These are phyloP conservation scores for Sciurus vulgaris DNA, from an alignment of 2,797 vertebrate species.

Conservation along the genomic window DNA sequence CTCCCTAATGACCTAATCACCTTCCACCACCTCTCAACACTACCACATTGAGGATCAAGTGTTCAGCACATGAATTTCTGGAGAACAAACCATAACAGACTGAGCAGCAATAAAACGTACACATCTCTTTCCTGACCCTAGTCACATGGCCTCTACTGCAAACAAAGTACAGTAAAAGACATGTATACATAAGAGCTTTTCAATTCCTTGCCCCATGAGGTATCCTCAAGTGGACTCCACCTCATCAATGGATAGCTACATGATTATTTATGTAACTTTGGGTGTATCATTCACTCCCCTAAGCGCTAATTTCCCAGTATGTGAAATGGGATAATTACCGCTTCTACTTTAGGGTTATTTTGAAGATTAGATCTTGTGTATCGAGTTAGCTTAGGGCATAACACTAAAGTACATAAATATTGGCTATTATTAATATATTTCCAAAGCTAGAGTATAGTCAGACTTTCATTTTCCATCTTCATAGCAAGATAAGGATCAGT, in stretches of 20 bases:
- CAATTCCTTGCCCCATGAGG: not conserved
- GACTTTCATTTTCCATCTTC: slow-evolving; percentile 44
- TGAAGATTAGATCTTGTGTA: slow-evolving; percentile 56
- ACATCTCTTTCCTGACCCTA: not conserved
- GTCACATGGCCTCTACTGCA: not conserved
- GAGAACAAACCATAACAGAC: not conserved
- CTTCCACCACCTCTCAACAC: not conserved
- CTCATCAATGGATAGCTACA: not conserved
- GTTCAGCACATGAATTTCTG: not conserved
- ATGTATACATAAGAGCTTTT: not conserved
- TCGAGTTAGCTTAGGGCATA: not conserved
- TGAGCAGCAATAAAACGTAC: not conserved
- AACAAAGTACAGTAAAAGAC: slow-evolving; percentile 2
- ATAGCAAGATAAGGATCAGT: slow-evolving; percentile 23
- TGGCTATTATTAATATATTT: slow-evolving; percentile 51
- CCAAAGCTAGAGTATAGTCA: not conserved
- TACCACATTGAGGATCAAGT: not conserved
- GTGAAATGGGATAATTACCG: slow-evolving; percentile 51
- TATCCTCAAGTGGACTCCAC: not conserved
- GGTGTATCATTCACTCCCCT: slow-evolving; percentile 29
- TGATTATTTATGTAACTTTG: slow-evolving; percentile 8
- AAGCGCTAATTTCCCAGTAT: slow-evolving; percentile 60
- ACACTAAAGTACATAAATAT: slow-evolving; percentile 34
- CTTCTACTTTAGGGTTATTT: slow-evolving; percentile 52
- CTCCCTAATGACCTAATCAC: not conserved